phyloP scores from a whole-genome alignment of 1,140 invertebrate genomes.

The Diprion similis region DNA sequence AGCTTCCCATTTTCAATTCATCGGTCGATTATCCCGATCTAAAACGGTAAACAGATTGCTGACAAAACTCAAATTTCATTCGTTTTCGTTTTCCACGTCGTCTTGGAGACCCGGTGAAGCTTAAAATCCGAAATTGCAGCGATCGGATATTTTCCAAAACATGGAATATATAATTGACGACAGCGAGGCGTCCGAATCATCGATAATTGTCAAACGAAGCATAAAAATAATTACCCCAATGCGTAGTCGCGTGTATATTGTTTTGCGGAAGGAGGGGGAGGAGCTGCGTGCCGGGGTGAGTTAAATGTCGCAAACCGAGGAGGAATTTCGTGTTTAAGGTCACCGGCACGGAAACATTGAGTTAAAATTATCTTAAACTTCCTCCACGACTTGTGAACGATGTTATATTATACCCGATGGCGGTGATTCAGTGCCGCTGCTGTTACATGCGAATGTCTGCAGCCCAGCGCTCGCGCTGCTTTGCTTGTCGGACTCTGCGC shows the following conservation, averaged over 20 bases:
- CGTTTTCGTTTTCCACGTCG: no score
- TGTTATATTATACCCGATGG: neutral
- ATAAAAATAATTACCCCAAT: neutral
- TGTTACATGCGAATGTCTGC: no score
- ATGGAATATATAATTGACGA: no score
- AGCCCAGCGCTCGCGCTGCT: no score
- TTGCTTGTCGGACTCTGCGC: no score
- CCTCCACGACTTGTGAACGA: neutral
- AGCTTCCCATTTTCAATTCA: no score
- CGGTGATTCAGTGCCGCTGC: neutral
- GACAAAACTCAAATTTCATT: no score
- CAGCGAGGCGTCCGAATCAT: neutral
- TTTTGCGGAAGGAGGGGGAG: neutral
- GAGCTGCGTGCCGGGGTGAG: neutral
- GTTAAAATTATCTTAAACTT: slow-evolving; percentile 6
- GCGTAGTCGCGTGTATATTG: neutral
- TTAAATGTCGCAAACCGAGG: neutral
- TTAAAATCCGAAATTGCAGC: no score
- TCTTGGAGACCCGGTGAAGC: no score
- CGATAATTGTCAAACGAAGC: neutral
- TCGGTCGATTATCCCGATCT: no score
- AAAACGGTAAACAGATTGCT: no score
- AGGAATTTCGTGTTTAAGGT: slow-evolving; percentile 5
- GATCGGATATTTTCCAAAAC: no score
- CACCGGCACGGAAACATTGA: slow-evolving; percentile 1